These are phyloP conservation scores for Acanthisitta chloris DNA, from an alignment of 2,113 vertebrate species.

Conservation along the genomic window DNA sequence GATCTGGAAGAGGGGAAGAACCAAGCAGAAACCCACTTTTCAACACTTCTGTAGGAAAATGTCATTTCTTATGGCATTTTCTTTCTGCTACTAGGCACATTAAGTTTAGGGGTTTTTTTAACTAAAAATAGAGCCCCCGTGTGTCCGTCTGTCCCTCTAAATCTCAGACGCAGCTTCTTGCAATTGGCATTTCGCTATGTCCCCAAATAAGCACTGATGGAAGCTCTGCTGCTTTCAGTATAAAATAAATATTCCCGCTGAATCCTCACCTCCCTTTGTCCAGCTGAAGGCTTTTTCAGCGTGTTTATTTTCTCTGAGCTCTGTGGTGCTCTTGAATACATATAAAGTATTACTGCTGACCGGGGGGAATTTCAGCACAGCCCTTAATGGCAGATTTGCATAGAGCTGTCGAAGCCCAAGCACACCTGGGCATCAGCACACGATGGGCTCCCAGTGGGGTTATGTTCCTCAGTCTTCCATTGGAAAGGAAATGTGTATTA, in stretches of 20 bases:
- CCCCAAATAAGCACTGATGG: not conserved
- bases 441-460: not conserved
- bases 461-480: fast-evolving
- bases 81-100: not conserved
- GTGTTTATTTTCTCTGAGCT: constrained; percentile 18
- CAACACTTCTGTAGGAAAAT: not conserved
- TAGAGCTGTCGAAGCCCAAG: constrained; percentile 69
- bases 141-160: not conserved
- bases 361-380: constrained; percentile 43
- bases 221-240: not conserved
- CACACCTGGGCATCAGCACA: not conserved
- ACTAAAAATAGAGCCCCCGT: not conserved
- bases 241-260: constrained; percentile 17
- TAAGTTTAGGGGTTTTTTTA: not conserved
- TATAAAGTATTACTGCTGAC: constrained; percentile 40
- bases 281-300: not conserved
- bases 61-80: not conserved
- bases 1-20: not conserved
- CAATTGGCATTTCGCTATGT: not conserved
- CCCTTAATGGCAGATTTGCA: constrained; percentile 82
- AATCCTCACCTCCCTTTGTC: constrained; percentile 53
- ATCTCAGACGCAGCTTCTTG: not conserved
- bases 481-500: not conserved
- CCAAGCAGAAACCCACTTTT: not conserved
- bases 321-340: constrained; percentile 39